Conservation (phyloP, 2,113 vertebrate species). For the Centropristis striata region DNA sequence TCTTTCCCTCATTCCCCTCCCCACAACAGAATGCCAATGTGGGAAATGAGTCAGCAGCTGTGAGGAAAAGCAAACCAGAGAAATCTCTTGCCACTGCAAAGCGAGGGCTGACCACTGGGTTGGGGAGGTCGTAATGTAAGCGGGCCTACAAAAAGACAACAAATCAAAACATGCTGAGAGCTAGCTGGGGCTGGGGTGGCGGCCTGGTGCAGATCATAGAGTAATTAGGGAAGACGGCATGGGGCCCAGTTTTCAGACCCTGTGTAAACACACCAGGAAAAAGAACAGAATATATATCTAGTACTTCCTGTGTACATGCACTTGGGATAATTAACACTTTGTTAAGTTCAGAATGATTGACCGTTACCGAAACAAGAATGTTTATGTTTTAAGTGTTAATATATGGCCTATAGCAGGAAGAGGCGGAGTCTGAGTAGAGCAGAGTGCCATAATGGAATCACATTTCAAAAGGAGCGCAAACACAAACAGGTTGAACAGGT, state of each 20-base stretch:
- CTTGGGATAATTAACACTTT: constrained; percentile 7
- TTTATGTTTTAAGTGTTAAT: constrained; percentile 27
- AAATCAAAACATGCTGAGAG: constrained; percentile 71
- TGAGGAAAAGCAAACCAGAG: constrained; percentile 65
- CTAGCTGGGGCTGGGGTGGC: constrained; percentile 33
- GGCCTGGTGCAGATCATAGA: constrained; percentile 48
- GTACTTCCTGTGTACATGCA: constrained; percentile 19
- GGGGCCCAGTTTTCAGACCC: constrained; percentile 37
- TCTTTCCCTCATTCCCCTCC: constrained; percentile 43
- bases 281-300: constrained; percentile 21
- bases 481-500: constrained; percentile 77
- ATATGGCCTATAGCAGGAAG: constrained; percentile 38
- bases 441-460: constrained; percentile 53
- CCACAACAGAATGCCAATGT: constrained; percentile 70
- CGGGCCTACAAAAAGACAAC: constrained; percentile 57
- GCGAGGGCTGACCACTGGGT: constrained; percentile 53
- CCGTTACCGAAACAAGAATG: constrained; percentile 3
- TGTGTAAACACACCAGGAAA: constrained; percentile 49
- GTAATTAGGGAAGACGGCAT: constrained; percentile 42
- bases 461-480: constrained; percentile 53
- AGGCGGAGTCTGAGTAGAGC: constrained; percentile 35
- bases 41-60: constrained; percentile 84
- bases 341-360: neutral
- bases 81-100: constrained; percentile 62
- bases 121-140: constrained; percentile 59